phyloP scores from a whole-genome alignment of 2,888 invertebrate genomes.

The Drosophila limbata region DNA sequence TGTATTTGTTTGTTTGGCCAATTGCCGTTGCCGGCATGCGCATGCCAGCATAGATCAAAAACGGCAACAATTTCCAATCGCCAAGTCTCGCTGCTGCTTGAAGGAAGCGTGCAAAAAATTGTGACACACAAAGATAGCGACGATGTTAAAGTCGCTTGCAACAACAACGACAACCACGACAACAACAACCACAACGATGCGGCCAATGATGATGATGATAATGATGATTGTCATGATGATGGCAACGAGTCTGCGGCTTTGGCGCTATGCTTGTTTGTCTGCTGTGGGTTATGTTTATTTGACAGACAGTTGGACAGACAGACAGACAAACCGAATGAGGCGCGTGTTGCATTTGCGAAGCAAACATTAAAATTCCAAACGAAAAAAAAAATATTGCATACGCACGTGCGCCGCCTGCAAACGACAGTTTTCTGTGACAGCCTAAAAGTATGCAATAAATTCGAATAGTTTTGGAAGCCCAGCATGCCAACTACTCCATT shows the following conservation, averaged over 20 bases:
- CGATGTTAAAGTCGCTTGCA: constrained; percentile 5
- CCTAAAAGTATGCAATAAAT: constrained; percentile 36
- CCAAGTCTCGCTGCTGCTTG: constrained; percentile 28
- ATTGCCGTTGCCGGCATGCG: constrained; percentile 72
- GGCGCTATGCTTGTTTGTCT: constrained; percentile 59
- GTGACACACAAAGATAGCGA: constrained; percentile 79
- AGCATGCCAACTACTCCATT: not conserved
- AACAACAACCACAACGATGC: constrained; percentile 59
- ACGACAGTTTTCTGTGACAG: constrained; percentile 5
- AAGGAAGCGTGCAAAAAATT: constrained; percentile 71
- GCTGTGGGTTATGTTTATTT: constrained; percentile 52
- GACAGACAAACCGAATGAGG: constrained; percentile 7
- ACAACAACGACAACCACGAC: constrained; percentile 2
- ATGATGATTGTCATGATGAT: constrained; percentile 33
- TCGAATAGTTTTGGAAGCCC: not conserved
- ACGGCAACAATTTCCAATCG: constrained; percentile 71
- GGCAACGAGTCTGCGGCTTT: constrained; percentile 25
- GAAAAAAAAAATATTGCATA: constrained; percentile 42
- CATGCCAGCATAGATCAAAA: constrained; percentile 78
- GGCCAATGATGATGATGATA: constrained; percentile 27
- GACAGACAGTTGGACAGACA: constrained; percentile 10
- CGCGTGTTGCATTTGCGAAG: constrained; percentile 5
- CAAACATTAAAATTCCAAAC: not conserved
- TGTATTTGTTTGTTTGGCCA: constrained; percentile 63
- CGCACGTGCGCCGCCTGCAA: constrained; percentile 19